Evolutionary conservation across 2,113 vertebrate genomes (phyloP).

Genomic region (Microtus montanus): DNA sequence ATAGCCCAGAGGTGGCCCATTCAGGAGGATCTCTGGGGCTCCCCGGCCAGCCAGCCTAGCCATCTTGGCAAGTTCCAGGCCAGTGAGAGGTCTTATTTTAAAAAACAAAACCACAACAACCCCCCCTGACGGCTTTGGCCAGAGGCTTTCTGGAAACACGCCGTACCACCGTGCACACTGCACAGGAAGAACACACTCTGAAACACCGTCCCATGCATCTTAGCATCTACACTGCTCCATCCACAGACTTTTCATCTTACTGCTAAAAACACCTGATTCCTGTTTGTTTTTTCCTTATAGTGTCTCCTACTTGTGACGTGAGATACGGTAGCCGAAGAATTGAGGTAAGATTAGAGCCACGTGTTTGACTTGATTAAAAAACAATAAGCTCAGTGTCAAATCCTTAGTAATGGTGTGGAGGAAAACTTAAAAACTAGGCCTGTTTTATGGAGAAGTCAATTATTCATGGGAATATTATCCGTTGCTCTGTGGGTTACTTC

Average conservation of each 20-base stretch:
- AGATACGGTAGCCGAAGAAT: constrained; percentile 54
- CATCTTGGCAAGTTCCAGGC: neutral
- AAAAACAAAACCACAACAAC: neutral
- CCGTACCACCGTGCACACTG: neutral
- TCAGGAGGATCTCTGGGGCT: neutral
- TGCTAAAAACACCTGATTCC: constrained; percentile 48
- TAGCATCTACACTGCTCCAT: neutral
- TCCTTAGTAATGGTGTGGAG: neutral
- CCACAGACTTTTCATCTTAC: neutral
- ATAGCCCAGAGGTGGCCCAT: neutral
- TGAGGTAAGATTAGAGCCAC: constrained; percentile 80
- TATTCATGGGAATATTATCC: constrained; percentile 17
- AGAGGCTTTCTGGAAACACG: neutral
- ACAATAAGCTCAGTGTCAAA: constrained; percentile 5
- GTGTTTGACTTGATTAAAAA: constrained; percentile 14
- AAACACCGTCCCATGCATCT: neutral
- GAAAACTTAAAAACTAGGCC: neutral
- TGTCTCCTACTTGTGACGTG: constrained; percentile 52
- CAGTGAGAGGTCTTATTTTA: neutral
- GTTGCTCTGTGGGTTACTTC: neutral
- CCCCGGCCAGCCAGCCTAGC: neutral
- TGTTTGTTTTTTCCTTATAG: constrained; percentile 69
- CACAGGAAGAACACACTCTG: neutral
- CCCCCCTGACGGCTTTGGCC: neutral
- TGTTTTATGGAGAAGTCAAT: neutral